These are phyloP conservation scores for Caenorhabditis wallacei DNA, from an alignment of 2,888 invertebrate genomes.

Conservation along the genomic window DNA sequence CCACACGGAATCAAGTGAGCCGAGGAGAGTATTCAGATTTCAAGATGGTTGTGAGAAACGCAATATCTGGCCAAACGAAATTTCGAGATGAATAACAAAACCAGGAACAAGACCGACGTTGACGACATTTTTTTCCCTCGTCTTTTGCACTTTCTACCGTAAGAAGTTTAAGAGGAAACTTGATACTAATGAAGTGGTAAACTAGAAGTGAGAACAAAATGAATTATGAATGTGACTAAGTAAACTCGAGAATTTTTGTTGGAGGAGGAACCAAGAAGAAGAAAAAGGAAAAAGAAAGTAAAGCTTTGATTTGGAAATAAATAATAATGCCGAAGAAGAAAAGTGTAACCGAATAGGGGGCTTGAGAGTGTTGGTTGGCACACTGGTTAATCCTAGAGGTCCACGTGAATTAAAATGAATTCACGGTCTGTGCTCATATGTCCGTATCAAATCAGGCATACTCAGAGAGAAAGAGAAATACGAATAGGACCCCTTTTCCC, in stretches of 20 bases:
- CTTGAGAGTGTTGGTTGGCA: constrained; percentile 54
- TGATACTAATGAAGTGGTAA: constrained; percentile 42
- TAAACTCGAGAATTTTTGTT: constrained; percentile 24
- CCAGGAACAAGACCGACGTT: constrained; percentile 37
- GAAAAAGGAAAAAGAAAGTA: constrained; percentile 9
- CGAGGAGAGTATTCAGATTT: constrained; percentile 56
- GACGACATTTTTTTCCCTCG: constrained; percentile 5
- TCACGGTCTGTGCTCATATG: constrained; percentile 45
- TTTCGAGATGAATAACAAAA: constrained; percentile 25
- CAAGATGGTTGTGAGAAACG: constrained; percentile 53
- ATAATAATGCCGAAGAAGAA: constrained; percentile 47
- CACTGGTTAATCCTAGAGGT: constrained; percentile 63
- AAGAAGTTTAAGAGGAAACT: constrained; percentile 15
- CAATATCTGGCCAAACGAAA: constrained; percentile 29
- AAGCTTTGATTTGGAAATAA: constrained; percentile 57
- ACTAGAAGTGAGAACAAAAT: constrained; percentile 35
- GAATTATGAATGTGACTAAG: constrained; percentile 56
- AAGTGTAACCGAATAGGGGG: constrained; percentile 68
- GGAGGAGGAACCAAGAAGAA: constrained; percentile 2
- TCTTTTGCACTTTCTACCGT: neutral
- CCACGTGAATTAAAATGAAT: constrained; percentile 57
- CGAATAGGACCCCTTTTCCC: constrained; percentile 1
- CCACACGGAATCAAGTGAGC: constrained; percentile 49
- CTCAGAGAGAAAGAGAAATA: neutral
- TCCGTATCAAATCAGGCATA: constrained; percentile 50